Base-by-base conservation (phyloP, 1,140 invertebrate species). In the Thaumetopoea pityocampa region DNA sequence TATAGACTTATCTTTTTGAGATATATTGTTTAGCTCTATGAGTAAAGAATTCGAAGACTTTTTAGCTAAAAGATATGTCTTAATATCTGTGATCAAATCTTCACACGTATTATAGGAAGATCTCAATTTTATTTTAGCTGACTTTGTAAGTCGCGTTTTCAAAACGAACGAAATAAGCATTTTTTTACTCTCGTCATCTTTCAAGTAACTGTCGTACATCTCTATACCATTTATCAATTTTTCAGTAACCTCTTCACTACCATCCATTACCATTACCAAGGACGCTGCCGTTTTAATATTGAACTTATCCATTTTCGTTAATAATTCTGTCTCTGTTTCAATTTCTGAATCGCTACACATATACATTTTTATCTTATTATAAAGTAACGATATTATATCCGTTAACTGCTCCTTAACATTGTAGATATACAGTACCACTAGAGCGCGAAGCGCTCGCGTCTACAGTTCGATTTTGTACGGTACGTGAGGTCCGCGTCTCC, bases 131-230 rank as follows among this genome's bases (percentile, higher is more conserved):
- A 38, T 12, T 29, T 19, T 28, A 0, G 15, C 37, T 7, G 2
- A 2, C 9, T 30, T 41, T 9, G 27, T 9, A 9, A 41, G 20
- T n/a, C 37, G 5, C 5, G 37, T 41, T 10, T 41, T 41, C 16
- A 41, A 14, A 11, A 41, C 27, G 32, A 41, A 30, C 3, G 37
- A 12, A 15, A 41, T 32, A 7, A 41, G 10, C 18, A 30, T 8
- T 22, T 30, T 23, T 24, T 32, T 41, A 12, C 19, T 3, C 1
- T 22, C 19, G 1, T 16, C 4, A 23, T 8, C 6, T 16, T 22
- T 22, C 0, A 32, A 8, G 24, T n/a, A 41, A 8, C 8, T 12
- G 9, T 41, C 10, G 14, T 41, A 41, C 28, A 41, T 23, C 17
- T 41, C 27, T 14, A 20, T 32, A 1, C 27, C n/a, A 2, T 32